These are phyloP conservation scores for Apogon talboti DNA, from an alignment of 2,797 vertebrate species.

Conservation along the genomic window DNA sequence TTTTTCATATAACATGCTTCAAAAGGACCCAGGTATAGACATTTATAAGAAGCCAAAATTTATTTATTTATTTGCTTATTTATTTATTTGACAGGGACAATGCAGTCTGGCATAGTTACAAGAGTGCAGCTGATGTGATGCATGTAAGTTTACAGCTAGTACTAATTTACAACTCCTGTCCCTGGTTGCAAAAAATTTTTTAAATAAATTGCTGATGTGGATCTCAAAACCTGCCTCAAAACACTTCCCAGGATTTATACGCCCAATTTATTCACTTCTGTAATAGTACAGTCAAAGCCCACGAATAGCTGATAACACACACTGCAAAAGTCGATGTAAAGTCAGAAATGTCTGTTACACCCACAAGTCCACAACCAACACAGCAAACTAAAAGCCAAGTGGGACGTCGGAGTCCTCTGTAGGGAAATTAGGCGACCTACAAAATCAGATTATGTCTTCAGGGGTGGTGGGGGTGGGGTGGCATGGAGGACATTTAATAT, in stretches of 20 bases:
- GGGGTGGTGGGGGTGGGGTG: conserved; percentile 37
- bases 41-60: too few relatives aligned
- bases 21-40: too few relatives aligned
- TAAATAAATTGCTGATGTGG: neutral
- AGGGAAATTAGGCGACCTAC: conserved; percentile 78
- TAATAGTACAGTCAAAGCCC: conserved; percentile 17
- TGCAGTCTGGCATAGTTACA: too few relatives aligned
- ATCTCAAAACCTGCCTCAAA: conserved; percentile 11
- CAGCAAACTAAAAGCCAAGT: conserved; percentile 41
- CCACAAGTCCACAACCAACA: conserved; percentile 40
- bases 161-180: too few relatives aligned
- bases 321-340: conserved; percentile 15
- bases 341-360: conserved; percentile 17
- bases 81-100: too few relatives aligned
- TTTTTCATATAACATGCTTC: too few relatives aligned
- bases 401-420: conserved; percentile 66
- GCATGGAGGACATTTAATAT: conserved; percentile 59
- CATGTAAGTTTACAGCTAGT: too few relatives aligned
- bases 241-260: conserved; percentile 18
- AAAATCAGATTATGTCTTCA: conserved; percentile 75
- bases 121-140: too few relatives aligned
- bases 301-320: conserved; percentile 15
- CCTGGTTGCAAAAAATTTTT: too few relatives aligned
- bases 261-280: conserved; percentile 30
- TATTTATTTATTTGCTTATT: too few relatives aligned